Conservation (phyloP, 2,797 vertebrate genomes). For the Leucoraja ocellata region DNA sequence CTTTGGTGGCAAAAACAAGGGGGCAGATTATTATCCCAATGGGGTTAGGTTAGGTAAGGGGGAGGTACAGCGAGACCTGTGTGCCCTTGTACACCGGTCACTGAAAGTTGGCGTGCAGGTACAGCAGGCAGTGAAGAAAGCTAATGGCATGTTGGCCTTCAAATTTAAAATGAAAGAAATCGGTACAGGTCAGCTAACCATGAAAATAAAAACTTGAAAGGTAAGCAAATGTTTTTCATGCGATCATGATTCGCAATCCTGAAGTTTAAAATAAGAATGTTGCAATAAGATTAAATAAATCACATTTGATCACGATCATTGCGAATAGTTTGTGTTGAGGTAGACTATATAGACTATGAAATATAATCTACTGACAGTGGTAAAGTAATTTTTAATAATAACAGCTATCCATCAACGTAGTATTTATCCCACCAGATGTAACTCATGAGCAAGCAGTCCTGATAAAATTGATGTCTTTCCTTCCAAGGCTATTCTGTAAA, state of each 20-base stretch:
- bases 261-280: neutral
- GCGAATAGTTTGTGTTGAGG: neutral
- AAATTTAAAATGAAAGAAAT: neutral
- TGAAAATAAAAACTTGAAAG: neutral
- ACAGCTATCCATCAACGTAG: neutral
- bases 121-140: no score
- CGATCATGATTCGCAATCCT: neutral
- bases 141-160: no score
- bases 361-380: neutral
- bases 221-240: neutral
- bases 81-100: no score
- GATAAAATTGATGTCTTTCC: conserved; percentile 12
- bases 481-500: neutral
- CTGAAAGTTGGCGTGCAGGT: no score
- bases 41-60: no score
- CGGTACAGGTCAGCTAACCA: neutral
- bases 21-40: no score
- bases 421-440: neutral
- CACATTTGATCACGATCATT: neutral
- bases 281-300: neutral
- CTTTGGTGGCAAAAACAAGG: no score
- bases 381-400: neutral
- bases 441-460: neutral
- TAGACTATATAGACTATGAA: neutral
- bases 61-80: no score